Conservation (phyloP, 2,888 invertebrate genomes). For the Xylota sylvarum region DNA sequence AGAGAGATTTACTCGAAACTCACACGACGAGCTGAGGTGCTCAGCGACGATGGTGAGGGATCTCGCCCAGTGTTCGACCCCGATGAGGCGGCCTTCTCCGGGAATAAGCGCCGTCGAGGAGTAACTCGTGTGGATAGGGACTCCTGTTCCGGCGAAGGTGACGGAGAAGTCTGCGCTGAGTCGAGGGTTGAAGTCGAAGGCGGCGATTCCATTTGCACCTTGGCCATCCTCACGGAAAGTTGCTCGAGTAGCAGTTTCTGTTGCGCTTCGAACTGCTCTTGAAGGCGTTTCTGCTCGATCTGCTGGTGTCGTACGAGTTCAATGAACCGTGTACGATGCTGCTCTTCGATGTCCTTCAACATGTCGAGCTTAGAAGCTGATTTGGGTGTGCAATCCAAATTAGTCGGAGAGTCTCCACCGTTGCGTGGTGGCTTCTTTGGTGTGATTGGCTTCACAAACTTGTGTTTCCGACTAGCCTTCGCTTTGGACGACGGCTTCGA, state of each 20-base stretch:
- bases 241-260: constrained; percentile 86
- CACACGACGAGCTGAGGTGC: constrained; percentile 62
- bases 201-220: constrained; percentile 68
- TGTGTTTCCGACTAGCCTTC: constrained; percentile 68
- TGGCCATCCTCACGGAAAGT: constrained; percentile 80
- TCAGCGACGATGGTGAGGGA: constrained; percentile 50
- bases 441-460: constrained; percentile 55
- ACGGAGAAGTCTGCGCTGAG: constrained; percentile 41
- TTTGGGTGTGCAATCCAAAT: constrained; percentile 13
- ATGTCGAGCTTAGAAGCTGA: constrained; percentile 56
- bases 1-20: constrained; percentile 69
- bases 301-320: constrained; percentile 88
- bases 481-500: constrained; percentile 68
- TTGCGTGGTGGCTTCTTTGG: constrained; percentile 52
- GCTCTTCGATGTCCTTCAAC: constrained; percentile 85
- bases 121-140: constrained; percentile 26
- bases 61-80: constrained; percentile 1
- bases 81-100: constrained; percentile 28
- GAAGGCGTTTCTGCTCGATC: constrained; percentile 87
- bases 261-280: constrained; percentile 89
- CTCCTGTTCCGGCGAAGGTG: constrained; percentile 52
- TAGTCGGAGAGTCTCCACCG: not conserved
- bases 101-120: constrained; percentile 54
- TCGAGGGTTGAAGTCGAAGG: constrained; percentile 40
- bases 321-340: constrained; percentile 88